These are phyloP conservation scores for Hemiscyllium ocellatum DNA, from an alignment of 2,113 vertebrate genomes.

Conservation along the genomic window DNA sequence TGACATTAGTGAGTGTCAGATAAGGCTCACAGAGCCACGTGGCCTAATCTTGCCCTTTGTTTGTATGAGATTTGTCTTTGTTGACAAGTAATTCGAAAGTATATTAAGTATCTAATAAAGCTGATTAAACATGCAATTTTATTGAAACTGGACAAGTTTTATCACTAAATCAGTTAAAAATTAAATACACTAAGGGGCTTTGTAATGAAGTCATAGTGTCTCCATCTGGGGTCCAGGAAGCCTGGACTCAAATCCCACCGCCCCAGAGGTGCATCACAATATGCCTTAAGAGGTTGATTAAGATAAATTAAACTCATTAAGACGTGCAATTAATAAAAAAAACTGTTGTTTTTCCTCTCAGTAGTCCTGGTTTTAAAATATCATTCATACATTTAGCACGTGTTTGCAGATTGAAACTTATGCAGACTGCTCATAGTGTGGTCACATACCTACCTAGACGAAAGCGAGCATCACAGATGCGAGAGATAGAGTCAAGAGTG, in stretches of 20 bases:
- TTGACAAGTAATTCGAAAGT: background rate
- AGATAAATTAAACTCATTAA: too few species aligned
- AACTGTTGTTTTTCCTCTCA: background rate
- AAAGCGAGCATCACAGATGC: too few species aligned
- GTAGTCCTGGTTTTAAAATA: background rate
- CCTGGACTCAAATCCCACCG: too few species aligned
- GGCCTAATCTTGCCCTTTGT: too few species aligned
- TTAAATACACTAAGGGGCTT: background rate
- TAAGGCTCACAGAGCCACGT: too few species aligned
- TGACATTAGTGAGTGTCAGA: too few species aligned
- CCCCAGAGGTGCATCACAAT: too few species aligned
- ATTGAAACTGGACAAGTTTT: background rate
- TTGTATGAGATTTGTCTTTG: background rate
- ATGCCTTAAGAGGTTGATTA: too few species aligned
- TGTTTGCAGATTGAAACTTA: constrained; percentile 17
- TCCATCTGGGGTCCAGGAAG: too few species aligned
- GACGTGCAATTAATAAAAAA: background rate
- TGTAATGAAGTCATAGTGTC: too few species aligned
- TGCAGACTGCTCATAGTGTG: background rate
- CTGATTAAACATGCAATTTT: background rate
- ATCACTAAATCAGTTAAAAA: background rate
- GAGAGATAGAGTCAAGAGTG: too few species aligned
- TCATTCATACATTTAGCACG: background rate
- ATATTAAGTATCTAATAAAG: background rate
- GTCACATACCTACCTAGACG: background rate